phyloP scores from a whole-genome alignment of 1,140 invertebrate genomes.

The Aphelenchoides avenae region DNA sequence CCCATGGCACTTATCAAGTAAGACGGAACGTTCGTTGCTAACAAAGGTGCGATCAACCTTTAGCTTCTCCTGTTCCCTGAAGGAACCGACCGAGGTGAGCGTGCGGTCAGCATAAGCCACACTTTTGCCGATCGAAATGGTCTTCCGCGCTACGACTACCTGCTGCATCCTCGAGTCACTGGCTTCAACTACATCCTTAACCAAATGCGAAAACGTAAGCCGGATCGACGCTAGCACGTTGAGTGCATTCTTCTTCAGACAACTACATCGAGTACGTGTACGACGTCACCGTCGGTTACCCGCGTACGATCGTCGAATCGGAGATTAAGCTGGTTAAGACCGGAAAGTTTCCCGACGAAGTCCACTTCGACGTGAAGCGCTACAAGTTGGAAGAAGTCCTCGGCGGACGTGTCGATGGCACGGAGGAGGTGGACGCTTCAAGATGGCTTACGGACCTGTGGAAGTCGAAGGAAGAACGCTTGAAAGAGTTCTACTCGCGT shows the following conservation, averaged over 20 bases:
- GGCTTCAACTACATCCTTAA: conserved; percentile 72
- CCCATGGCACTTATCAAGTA: conserved; percentile 64
- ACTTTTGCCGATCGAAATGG: conserved; percentile 70
- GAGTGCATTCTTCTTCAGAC: conserved; percentile 52
- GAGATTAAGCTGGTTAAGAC: conserved; percentile 67
- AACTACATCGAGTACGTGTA: conserved; percentile 71
- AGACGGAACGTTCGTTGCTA: not conserved
- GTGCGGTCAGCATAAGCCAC: conserved; percentile 69
- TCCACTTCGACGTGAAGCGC: conserved; percentile 73
- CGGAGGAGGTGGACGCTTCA: conserved; percentile 15
- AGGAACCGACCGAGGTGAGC: conserved; percentile 74
- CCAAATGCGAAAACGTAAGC: conserved; percentile 67
- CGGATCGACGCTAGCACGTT: conserved; percentile 61
- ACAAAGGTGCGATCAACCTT: conserved; percentile 29
- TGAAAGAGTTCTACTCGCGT: conserved; percentile 64
- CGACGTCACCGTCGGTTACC: conserved; percentile 74
- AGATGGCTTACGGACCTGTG: conserved; percentile 70
- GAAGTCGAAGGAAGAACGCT: conserved; percentile 68
- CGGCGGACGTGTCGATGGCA: conserved; percentile 64
- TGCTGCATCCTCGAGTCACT: conserved; percentile 78
- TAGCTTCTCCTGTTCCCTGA: conserved; percentile 77
- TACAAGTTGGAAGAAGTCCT: conserved; percentile 61
- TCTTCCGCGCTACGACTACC: conserved; percentile 68
- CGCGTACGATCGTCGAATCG: conserved; percentile 68
- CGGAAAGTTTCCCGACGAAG: conserved; percentile 70